Percentiles rank a stretch among this genome's conserved stretches.
Evolutionary conservation across 2,888 invertebrate genomes (phyloP).

Genomic region (Cataglyphis albicans): DNA sequence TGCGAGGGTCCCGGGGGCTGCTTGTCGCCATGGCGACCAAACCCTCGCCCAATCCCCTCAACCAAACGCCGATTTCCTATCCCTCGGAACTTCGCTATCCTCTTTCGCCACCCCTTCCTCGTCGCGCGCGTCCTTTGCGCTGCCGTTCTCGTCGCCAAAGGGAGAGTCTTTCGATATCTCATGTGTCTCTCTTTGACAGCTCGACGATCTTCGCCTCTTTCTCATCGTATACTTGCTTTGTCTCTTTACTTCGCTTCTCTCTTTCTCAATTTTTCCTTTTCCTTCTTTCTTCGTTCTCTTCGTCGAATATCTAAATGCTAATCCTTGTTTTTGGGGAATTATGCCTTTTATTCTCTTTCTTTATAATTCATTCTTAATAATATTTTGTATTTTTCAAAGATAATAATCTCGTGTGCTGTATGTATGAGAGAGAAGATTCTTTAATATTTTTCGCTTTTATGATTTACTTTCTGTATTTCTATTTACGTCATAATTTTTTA

Average conservation of each 20-base stretch:
- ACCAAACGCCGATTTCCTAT: conserved; percentile 75
- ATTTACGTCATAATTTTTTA: not conserved
- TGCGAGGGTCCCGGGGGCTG: conserved; percentile 84
- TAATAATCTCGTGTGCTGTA: not conserved
- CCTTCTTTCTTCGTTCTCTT: conserved; percentile 25
- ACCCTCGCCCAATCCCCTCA: conserved; percentile 81
- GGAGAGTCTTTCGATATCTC: conserved; percentile 54
- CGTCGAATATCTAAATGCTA: conserved; percentile 26
- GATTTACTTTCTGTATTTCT: conserved; percentile 1
- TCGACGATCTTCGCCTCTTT: conserved; percentile 17
- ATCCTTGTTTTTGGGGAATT: conserved; percentile 14
- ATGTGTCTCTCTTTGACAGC: conserved; percentile 33
- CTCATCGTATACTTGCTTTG: conserved; percentile 27
- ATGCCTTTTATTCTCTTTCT: not conserved
- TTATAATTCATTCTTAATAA: conserved; percentile 8
- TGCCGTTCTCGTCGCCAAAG: conserved; percentile 49
- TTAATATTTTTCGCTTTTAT: not conserved
- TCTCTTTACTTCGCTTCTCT: not conserved
- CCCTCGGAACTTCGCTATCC: conserved; percentile 69
- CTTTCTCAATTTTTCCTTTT: not conserved
- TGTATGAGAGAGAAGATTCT: not conserved
- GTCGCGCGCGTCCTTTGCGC: conserved; percentile 49
- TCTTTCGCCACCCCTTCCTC: conserved; percentile 47
- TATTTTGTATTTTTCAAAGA: not conserved
- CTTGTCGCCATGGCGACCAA: conserved; percentile 85